Base-by-base conservation (phyloP, 2,797 vertebrate species). In the Sorex maritimensis region DNA sequence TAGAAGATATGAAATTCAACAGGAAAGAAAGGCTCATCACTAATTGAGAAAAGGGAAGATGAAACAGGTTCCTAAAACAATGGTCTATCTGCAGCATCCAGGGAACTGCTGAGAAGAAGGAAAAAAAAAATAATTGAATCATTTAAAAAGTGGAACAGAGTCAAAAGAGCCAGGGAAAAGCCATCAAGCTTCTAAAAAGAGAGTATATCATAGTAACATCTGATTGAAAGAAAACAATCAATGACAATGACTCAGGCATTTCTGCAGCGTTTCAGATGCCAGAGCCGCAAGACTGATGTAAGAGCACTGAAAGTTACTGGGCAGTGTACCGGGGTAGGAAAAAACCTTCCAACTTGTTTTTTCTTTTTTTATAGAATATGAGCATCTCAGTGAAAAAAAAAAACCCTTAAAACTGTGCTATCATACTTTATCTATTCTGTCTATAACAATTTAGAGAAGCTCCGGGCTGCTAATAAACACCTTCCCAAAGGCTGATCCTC, bases 141-240 rank as follows among this genome's bases (percentile, higher is more conserved):
- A 74, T 81, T 82, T 87, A 77, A 90, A 86, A 90, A 95, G n/a
- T 12, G 86, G 3, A 81, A 67, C 19, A 67, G 75, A 67, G 75
- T 67, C 74, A 90, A 92, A 95, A 90, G 85, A 72, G 79, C 14
- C 41, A 80, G 95, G 81, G 24, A 41, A 41, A 93, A 90, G 49
- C 90, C 80, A 88, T 21, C 30, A 79, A 38, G 4, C 26, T 91
- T 90, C 80, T 95, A 79, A 94, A 93, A 81, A 21, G n/a, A 49
- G 30, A 89, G 55, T 87, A 17, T 52, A 58, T 52, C 82, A 90
- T 2, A 84, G 80, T 68, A 72, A 92, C 83, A 61, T 74, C 7
- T 72, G 52, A 87, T 41, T 80, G 1, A 41, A 12, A 68, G 41
- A 55, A 19, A 78, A 80, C 88, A 92, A 81, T 77, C 46, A 91